Percentiles rank a stretch among this genome's conserved stretches.
phyloP scores from a whole-genome alignment of 1,140 invertebrate species.

The Drosophila paulistorum region DNA sequence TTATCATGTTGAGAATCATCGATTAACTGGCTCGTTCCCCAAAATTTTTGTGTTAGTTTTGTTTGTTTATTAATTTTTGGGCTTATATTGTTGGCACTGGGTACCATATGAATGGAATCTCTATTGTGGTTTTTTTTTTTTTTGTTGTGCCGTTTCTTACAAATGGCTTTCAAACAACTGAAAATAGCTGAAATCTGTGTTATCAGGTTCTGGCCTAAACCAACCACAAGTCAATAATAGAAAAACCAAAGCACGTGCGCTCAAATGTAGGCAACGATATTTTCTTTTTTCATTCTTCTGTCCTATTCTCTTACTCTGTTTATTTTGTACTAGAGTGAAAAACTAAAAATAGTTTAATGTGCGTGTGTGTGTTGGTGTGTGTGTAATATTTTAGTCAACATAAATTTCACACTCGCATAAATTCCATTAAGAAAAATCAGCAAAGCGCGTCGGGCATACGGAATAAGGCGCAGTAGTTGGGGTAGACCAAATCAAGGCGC shows the following conservation, averaged over 20 bases:
- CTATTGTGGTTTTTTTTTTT: too few relatives aligned
- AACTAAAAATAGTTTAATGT: constrained; percentile 69
- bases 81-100: too few relatives aligned
- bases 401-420: constrained; percentile 80
- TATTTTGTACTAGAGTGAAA: constrained; percentile 16
- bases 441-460: constrained; percentile 74
- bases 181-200: constrained; percentile 34
- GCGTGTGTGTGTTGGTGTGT: constrained; percentile 22
- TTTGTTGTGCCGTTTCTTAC: not conserved
- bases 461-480: constrained; percentile 40
- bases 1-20: too few relatives aligned
- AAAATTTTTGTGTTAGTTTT: too few relatives aligned
- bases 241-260: constrained; percentile 33
- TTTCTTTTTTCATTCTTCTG: too few relatives aligned
- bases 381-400: constrained; percentile 62
- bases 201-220: not conserved
- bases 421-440: constrained; percentile 81
- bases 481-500: too few relatives aligned
- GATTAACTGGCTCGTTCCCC: too few relatives aligned
- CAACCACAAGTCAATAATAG: not conserved
- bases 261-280: constrained; percentile 26
- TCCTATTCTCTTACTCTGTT: constrained; percentile 25
- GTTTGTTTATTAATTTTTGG: too few relatives aligned
- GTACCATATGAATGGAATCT: too few relatives aligned
- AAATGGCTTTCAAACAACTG: not conserved